phyloP scores from a whole-genome alignment of 2,797 vertebrate genomes.

The Thripadectes ignobilis region DNA sequence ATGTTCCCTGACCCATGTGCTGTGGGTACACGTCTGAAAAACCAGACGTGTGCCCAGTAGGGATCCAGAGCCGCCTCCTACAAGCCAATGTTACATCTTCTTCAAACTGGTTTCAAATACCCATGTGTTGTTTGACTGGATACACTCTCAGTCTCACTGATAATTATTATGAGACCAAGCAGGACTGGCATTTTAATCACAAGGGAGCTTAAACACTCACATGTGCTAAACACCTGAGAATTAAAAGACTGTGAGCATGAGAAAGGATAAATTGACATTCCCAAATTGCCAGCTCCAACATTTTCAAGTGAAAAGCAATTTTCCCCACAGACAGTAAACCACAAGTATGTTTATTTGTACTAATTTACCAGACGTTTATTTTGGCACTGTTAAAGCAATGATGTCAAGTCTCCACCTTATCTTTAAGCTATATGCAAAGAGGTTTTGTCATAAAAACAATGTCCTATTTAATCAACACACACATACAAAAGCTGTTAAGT shows the following conservation, averaged over 20 bases:
- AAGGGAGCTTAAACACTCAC: background rate
- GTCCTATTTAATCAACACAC: background rate
- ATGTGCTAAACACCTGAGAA: conserved; percentile 14
- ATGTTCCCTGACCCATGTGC: background rate
- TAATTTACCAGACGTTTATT: conserved; percentile 25
- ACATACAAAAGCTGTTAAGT: background rate
- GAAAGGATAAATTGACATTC: conserved; percentile 2
- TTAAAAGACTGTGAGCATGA: background rate
- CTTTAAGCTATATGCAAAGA: background rate
- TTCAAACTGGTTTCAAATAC: background rate
- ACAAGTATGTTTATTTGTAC: background rate
- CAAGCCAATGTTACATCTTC: background rate
- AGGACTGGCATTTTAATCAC: background rate
- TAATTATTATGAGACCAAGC: background rate
- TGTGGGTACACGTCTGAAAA: background rate
- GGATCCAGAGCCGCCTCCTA: background rate
- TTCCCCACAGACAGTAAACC: background rate
- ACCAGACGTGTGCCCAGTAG: background rate
- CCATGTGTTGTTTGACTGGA: accelerated
- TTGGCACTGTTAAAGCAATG: background rate
- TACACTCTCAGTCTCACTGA: background rate
- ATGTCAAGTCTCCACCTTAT: background rate
- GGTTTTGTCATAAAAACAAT: background rate
- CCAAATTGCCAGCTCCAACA: background rate
- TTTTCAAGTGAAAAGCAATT: conserved; percentile 34